phyloP scores from a whole-genome alignment of 2,888 invertebrate genomes.

The Phyllotreta cruciferae region DNA sequence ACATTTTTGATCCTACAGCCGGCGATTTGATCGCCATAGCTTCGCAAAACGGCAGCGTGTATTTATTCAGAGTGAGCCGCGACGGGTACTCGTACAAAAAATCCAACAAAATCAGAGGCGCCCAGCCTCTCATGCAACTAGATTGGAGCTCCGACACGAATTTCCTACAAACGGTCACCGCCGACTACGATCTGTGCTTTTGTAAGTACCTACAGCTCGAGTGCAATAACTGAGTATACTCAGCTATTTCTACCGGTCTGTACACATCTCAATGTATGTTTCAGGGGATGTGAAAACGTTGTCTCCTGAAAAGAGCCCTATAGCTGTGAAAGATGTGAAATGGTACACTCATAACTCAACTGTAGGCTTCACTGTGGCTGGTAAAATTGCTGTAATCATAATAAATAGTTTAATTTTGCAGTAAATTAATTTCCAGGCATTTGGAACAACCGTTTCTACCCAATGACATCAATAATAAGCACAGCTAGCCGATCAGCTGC shows the following conservation, averaged over 20 bases:
- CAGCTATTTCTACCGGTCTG: background rate
- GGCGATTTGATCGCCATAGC: slow-evolving; percentile 89
- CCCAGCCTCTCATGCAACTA: slow-evolving; percentile 83
- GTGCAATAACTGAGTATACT: background rate
- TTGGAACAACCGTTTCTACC: slow-evolving; percentile 91
- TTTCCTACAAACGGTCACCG: slow-evolving; percentile 87
- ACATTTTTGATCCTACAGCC: slow-evolving; percentile 64
- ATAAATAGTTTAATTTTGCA: background rate
- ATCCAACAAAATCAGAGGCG: slow-evolving; percentile 85
- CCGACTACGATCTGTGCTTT: slow-evolving; percentile 87
- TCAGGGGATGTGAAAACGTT: slow-evolving; percentile 89
- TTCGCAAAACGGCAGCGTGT: slow-evolving; percentile 87
- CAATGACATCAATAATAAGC: slow-evolving; percentile 81
- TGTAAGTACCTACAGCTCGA: slow-evolving; percentile 66
- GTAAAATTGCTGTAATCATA: slow-evolving; percentile 59
- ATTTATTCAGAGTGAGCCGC: slow-evolving; percentile 83
- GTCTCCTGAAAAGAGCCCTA: slow-evolving; percentile 85
- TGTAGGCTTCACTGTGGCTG: slow-evolving; percentile 86
- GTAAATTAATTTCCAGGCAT: slow-evolving; percentile 65
- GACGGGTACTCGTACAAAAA: slow-evolving; percentile 92
- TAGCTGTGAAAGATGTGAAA: slow-evolving; percentile 89
- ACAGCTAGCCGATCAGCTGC: slow-evolving; percentile 83
- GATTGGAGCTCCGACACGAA: slow-evolving; percentile 93
- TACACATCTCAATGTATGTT: slow-evolving; percentile 44
- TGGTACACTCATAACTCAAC: slow-evolving; percentile 89